A percentile compares a stretch with the other conserved stretches of the same genome.
Conservation (phyloP, 2,797 vertebrate genomes). For the Tadarida brasiliensis region DNA sequence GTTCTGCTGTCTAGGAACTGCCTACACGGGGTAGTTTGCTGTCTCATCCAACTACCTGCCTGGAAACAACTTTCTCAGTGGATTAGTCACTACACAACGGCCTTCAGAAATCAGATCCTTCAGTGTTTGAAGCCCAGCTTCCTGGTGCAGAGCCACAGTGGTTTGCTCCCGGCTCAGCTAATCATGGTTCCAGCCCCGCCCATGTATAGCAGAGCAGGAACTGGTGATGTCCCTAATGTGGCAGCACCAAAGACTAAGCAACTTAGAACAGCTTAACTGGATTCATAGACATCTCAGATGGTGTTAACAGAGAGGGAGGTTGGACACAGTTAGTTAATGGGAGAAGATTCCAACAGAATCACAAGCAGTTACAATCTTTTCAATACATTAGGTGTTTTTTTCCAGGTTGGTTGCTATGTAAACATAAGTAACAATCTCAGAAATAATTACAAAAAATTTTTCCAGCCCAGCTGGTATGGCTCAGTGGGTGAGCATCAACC, state of each 20-base stretch:
- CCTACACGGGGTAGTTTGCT: background rate
- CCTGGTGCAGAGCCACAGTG: accelerated
- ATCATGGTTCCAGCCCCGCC: accelerated
- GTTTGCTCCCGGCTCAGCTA: background rate
- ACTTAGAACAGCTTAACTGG: background rate
- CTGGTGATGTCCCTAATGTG: accelerated
- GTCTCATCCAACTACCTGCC: background rate
- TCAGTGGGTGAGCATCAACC: no score
- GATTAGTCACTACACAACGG: background rate
- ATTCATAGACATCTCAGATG: background rate
- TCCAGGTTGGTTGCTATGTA: background rate
- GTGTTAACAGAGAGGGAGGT: background rate
- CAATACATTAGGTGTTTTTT: background rate
- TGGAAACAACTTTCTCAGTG: background rate
- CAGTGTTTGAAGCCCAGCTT: background rate
- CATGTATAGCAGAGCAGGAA: background rate
- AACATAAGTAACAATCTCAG: background rate
- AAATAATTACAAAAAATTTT: background rate
- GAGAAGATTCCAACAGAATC: background rate
- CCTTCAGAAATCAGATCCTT: background rate
- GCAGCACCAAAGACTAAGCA: accelerated
- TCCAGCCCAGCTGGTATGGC: no score
- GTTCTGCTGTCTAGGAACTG: background rate
- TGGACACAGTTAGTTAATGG: background rate
- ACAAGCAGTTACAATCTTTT: background rate